Base-by-base conservation (phyloP, 2,797 vertebrate species). In the Leptatherina wallacei region DNA sequence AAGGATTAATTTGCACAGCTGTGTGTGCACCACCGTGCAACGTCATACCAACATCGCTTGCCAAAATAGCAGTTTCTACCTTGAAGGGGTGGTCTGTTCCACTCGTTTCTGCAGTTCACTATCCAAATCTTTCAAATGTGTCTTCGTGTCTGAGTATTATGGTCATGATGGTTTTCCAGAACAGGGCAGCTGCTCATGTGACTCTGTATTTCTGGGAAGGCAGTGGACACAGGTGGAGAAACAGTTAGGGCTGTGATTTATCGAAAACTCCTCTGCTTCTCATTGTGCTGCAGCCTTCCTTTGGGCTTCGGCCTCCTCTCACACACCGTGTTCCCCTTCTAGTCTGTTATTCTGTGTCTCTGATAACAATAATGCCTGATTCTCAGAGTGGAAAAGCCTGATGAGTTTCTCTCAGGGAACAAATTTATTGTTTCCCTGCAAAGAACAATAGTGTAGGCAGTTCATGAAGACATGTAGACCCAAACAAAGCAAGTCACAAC, bases 221-320 rank as follows among this genome's bases (percentile, higher is more conserved):
- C 73, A 54, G 80, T 69, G 80, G 81, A 90, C 88, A 87, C 93
- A 94, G 92, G 92, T 94, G 93, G 92, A 71, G 82, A 91, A 93
- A 91, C 84, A 38, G 85, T 94, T 92, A 93, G 51, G 35, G 38
- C 68, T 9, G 84, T 88, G 91, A 92, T 93, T 94, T 93, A 92
- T 83, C 60, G 82, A 75, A 65, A 77, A 81, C 86, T 91, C 76
- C 71, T 72, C 71, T 73, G 78, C 77, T 69, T 83, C 68, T 78
- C 83, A 91, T 93, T 93, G 93, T 93, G 78, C 80, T 77, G 73
- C 2, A 29, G 77, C 83, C 87, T 89, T 90, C 90, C 90, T 91
- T 78, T 85, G 86, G 86, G 87, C 78, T 80, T 68, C 71, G n/a
- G 71, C 62, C 84, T 57, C 65, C 88, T 80, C 84, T 70, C 74